These are phyloP conservation scores for Oryzias celebensis DNA, from an alignment of 2,113 vertebrate species.

Conservation along the genomic window DNA sequence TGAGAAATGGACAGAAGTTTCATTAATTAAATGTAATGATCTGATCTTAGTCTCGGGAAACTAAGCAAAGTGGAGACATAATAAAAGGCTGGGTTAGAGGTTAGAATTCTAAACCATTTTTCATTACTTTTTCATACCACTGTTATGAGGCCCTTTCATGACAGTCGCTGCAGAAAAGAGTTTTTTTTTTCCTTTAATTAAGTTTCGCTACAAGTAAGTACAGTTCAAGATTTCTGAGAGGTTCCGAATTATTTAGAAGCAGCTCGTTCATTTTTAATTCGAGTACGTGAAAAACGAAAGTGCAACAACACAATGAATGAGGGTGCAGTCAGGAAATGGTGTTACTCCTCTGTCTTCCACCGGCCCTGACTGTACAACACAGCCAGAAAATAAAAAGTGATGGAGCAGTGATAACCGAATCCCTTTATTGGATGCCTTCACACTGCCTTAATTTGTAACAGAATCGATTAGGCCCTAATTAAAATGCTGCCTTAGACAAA, in stretches of 20 bases:
- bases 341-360: constrained; percentile 2
- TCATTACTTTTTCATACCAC: constrained; percentile 6
- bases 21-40: constrained; percentile 68
- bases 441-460: constrained; percentile 47
- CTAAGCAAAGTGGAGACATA: constrained; percentile 20
- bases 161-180: constrained; percentile 33
- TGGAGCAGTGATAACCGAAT: constrained; percentile 34
- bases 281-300: constrained; percentile 5
- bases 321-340: constrained; percentile 7
- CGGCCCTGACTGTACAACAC: background rate
- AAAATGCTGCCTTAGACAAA: constrained; percentile 60
- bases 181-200: constrained; percentile 35
- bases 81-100: constrained; percentile 31
- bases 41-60: constrained; percentile 34
- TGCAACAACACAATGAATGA: constrained; percentile 13
- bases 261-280: constrained; percentile 42
- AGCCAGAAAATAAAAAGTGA: constrained; percentile 16
- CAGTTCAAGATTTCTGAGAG: constrained; percentile 8
- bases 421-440: constrained; percentile 45
- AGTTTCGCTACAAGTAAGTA: constrained; percentile 27
- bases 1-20: constrained; percentile 48
- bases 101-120: constrained; percentile 16
- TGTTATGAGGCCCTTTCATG: constrained; percentile 22
- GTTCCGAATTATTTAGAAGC: constrained; percentile 15
- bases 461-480: constrained; percentile 69